Evolutionary conservation across 2,888 invertebrate genomes (phyloP).

Genomic region (Blastobasis lacticolella): DNA sequence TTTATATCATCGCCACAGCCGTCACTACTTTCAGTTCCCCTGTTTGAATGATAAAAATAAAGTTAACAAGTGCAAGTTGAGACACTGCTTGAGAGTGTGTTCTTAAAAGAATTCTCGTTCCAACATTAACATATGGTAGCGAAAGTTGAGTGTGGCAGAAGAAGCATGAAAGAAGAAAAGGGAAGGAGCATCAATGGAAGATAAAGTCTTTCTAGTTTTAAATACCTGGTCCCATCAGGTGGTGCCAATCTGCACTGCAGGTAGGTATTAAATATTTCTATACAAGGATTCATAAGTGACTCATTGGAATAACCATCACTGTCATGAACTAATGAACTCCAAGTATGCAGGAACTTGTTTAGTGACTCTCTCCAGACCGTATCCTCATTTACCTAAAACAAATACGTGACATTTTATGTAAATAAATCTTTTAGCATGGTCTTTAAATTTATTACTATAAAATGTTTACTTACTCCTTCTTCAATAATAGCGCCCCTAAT

Average conservation of each 20-base stretch:
- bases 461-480: conserved; percentile 50
- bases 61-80: no score
- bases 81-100: no score
- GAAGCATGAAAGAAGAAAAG: no score
- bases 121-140: no score
- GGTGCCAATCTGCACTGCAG: conserved; percentile 86
- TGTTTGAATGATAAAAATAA: conserved; percentile 12
- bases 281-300: conserved; percentile 52
- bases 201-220: background rate
- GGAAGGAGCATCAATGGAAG: no score
- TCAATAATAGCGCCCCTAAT: conserved; percentile 61
- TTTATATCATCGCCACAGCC: conserved; percentile 45
- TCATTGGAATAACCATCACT: conserved; percentile 51
- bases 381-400: conserved; percentile 48
- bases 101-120: no score
- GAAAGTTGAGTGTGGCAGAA: no score
- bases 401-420: no score
- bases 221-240: conserved; percentile 80
- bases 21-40: conserved; percentile 45
- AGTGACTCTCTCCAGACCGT: conserved; percentile 62
- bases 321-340: conserved; percentile 62
- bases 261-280: conserved; percentile 85
- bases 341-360: conserved; percentile 65
- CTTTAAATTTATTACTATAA: no score
- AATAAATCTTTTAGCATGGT: background rate